Conservation (phyloP, 2,888 invertebrate genomes). For the Machimus rusticus region DNA sequence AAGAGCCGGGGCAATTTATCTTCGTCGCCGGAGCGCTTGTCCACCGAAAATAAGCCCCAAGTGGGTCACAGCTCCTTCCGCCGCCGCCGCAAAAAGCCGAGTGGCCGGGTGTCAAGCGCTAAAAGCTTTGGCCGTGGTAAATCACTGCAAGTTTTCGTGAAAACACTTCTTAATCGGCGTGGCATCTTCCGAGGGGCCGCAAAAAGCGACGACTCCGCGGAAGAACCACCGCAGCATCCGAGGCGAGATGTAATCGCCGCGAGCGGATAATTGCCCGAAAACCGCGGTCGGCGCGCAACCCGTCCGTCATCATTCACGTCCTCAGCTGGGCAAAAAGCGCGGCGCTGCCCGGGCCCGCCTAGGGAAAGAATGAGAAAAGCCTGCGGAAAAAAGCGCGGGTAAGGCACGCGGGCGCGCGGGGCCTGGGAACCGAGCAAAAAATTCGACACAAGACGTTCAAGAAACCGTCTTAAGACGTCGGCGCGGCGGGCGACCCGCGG, state of each 20-base stretch:
- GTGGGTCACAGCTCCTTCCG: neutral
- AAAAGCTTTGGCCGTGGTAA: neutral
- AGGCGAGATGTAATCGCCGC: neutral
- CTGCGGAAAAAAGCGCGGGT: neutral
- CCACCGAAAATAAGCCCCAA: neutral
- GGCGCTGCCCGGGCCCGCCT: neutral
- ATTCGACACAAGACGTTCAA: neutral
- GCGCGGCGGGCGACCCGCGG: neutral
- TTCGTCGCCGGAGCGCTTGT: neutral
- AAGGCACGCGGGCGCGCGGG: neutral
- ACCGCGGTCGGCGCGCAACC: neutral
- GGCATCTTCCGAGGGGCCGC: neutral
- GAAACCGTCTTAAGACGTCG: neutral
- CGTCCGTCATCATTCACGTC: conserved; percentile 20
- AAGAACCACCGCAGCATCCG: neutral
- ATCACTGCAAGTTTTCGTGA: neutral
- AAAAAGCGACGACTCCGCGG: neutral
- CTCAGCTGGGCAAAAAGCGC: neutral
- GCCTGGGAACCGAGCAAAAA: neutral
- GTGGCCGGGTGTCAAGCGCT: neutral
- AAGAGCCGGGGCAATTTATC: neutral
- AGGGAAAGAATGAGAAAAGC: neutral
- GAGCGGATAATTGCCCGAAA: neutral
- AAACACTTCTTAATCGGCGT: neutral
- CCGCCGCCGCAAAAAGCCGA: neutral